phyloP scores from a whole-genome alignment of 2,888 invertebrate genomes.

The Tetropium fuscum region DNA sequence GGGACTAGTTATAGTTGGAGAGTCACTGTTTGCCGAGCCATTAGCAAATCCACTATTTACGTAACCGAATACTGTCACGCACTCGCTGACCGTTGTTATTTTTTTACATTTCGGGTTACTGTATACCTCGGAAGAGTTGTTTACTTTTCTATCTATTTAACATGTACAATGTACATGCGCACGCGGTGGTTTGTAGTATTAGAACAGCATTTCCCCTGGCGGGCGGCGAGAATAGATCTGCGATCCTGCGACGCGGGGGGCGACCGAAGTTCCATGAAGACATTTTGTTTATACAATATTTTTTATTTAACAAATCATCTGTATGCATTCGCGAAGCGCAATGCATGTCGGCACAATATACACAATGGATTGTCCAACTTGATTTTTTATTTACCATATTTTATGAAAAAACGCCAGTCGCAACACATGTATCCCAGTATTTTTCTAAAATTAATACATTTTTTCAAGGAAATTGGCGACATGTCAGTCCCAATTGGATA shows the following conservation, averaged over 20 bases:
- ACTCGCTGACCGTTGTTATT: conserved; percentile 39
- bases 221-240: too few species aligned
- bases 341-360: too few species aligned
- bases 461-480: not conserved
- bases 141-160: conserved; percentile 1
- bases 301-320: too few species aligned
- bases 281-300: too few species aligned
- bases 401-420: too few species aligned
- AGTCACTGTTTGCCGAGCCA: conserved; percentile 52
- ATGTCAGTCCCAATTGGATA: not conserved
- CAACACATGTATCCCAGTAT: too few species aligned
- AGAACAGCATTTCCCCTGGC: not conserved
- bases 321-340: too few species aligned
- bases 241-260: too few species aligned
- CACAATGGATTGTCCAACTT: too few species aligned
- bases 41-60: conserved; percentile 51
- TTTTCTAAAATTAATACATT: too few species aligned
- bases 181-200: not conserved
- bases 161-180: not conserved
- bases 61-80: conserved; percentile 56
- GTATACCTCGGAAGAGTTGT: conserved; percentile 9
- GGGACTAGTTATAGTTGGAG: conserved; percentile 15
- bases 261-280: too few species aligned
- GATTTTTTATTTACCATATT: too few species aligned
- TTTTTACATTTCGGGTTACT: conserved; percentile 25